Base-by-base conservation (phyloP, 2,888 invertebrate species). In the Chrysodeixis includens region DNA sequence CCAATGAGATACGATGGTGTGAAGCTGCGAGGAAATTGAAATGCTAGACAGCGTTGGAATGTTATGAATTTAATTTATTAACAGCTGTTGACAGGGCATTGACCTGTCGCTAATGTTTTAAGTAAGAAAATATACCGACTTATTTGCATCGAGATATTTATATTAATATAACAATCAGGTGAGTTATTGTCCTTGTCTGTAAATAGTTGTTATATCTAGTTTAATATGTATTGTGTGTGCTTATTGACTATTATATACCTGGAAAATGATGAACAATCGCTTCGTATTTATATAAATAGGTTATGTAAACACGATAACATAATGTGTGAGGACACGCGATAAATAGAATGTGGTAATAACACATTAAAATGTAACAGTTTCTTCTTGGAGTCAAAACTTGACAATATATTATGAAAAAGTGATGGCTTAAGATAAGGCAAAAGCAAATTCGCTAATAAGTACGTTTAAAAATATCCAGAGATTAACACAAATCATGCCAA, bases 261-360 rank as follows among this genome's bases (percentile, higher is more conserved):
- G 52, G 22, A 52, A 26, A 26, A 22, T 52, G 7, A 14, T 32
- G 20, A 60, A 62, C 60, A 66, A 62, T 66, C 56, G 59, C 56
- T 49, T 53, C 56, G 32, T 59, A 67, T 66, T 62, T 51, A 68
- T 53, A 58, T 44, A 49, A 56, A 58, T 61, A 66, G 65, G 61
- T 77, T 71, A 62, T 56, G 51, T 57, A 74, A 58, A 44, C 58
- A 65, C 60, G 70, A 74, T 62, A 67, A 67, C 64, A 67, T 64
- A 20, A 4, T 49, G 46, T 49, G 1, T 40, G n/a, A 14, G 2
- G 14, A 40, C 40, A 49, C 18, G 20, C 46, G 20, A 6, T 10
- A 20, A 18, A 46, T 46, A 46, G 10, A 49, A 49, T 20, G 4
- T 49, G 46, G 20, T 49, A 18, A 16, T n/a, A 12, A 49, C 18